Base-by-base conservation (phyloP, 2,113 vertebrate species). In the Girardinichthys multiradiatus region DNA sequence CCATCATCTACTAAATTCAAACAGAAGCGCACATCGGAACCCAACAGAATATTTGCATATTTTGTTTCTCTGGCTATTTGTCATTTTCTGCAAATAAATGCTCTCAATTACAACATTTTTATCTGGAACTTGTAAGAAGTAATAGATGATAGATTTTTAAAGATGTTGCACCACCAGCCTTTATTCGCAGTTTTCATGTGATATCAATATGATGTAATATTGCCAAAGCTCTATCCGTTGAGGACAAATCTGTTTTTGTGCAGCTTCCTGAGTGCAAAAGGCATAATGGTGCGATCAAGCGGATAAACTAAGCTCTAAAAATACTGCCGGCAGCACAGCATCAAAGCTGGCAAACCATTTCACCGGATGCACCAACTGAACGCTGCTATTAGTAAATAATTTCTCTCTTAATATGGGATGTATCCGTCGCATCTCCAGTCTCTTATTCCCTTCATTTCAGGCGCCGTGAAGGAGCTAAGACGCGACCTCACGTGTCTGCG, bases 401-500 rank as follows among this genome's bases (percentile, higher is more conserved):
- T 30, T 31, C 64, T 37, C 70, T 29, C 30, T 35, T 33, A 62
- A 71, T 27, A 45, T 11, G 35, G 70, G 65, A 39, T 33, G 11
- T 37, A 24, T 33, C 26, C 28, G 68, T 8, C 67, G 13, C 59
- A 8, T 68, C 71, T 11, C 63, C 1, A 60, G 61, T 1, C 33
- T 3, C 62, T 17, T 57, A 30, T 65, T 19, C 63, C 24, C 62
- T 77, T 75, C 76, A 48, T 78, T 82, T 90, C 92, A 92, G 87
- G 92, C 90, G 88, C 57, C 64, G 82, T 76, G 76, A 90, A 92
- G 91, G 92, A 92, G 87, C 84, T 77, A 88, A 91, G 86, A 83
- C 88, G 84, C 78, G 68, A 79, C 82, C 89, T 94, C 94, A 94
- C 93, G 93, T 94, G 94, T 90, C 83, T 84, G 86, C 79, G 75